Base-by-base conservation (phyloP, 2,113 vertebrate genomes). In the Pungitius pungitius region DNA sequence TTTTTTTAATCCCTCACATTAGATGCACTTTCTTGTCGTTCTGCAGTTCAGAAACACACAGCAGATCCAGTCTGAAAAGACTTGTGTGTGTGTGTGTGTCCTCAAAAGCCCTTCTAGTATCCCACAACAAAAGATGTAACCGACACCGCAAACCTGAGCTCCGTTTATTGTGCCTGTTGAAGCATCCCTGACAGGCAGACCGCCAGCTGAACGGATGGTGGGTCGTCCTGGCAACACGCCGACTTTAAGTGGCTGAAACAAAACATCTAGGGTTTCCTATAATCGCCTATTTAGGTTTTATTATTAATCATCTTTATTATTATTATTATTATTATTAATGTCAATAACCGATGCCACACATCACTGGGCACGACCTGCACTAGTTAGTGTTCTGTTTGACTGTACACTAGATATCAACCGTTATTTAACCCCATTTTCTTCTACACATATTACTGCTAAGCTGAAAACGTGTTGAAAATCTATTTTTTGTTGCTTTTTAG, bases 131-230 rank as follows among this genome's bases (percentile, higher is more conserved):
- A 27, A 49, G 69, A 54, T 63, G 83, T 64, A 80, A 85, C 5
- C 5, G 66, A 82, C 61, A 68, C 71, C 59, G 5, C 35, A 56
- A 74, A 81, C 40, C 33, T 37, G 72, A 88, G 71, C 51, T 75
- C 26, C 57, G 47, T 73, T 67, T 61, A 60, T 72, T 55, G 63
- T 63, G 24, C 59, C 43, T 63, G 56, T 30, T 79, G 45, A 66
- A 43, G 9, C 39, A 2, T 45, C 11, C 12, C 33, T 58, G 57
- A 66, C 64, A 45, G 47, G 14, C 64, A 14, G 57, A 9, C 24
- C 49, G 27, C 33, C 33, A 22, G 33, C 62, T 47, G 59, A 73
- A 20, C 18, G n/a, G 54, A 37, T 26, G 52, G 30, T 40, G 71
- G 37, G 59, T 78, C 14, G 17, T 59, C 10, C 20, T 49, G 33